Evolutionary conservation across 2,888 invertebrate genomes (phyloP), one percentile per base, ranked within the genome.

Genomic region (Lycaena phlaeas): DNA sequence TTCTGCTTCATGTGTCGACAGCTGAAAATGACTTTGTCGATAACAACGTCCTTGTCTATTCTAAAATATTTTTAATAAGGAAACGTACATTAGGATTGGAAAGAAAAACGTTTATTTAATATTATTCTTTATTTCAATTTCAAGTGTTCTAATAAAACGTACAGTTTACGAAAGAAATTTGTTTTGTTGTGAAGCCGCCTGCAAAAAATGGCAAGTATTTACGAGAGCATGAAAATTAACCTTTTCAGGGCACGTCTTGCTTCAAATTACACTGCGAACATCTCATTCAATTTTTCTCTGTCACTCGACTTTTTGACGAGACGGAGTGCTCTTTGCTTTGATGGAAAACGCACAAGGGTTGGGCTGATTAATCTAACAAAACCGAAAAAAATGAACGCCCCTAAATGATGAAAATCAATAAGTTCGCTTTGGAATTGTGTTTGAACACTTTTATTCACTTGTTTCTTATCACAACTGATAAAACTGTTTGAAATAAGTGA

Each of bases 361-460:
- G 66, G 56, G 64, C 63, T 70, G 74, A 77, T 77, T 78, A 76
- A 75, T 31, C 30, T 15, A 72, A 76, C 70, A 72, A 64, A 66
- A 72, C 72, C 71, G 70, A 73, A 70, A 43, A n/a, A 69, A 72
- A 67, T 62, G 56, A 58, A 54, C 51, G 57, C 49, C 49, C 57
- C 47, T 45, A 53, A 49, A 54, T 18, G 22, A 17, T 11, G 12
- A 11, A 18, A 34, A 34, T 34, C 22, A 34, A 34, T 34, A 34
- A 17, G 7, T 34, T 18, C 34, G 34, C 22, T 34, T 7, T 22
- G 9, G 6, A 22, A 3, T 9, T 6, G 3, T 3, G 22, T 34
- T 34, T 18, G 12, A 34, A 18, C 18, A 11, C 15, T 30, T 15
- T 30, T 30, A 11, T 27, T 27, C n/a, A n/a, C n/a, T n/a, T n/a